A percentile compares a stretch with the other conserved stretches of the same genome.
Conservation (phyloP, 2,888 invertebrate species). For the Formica aserva region DNA sequence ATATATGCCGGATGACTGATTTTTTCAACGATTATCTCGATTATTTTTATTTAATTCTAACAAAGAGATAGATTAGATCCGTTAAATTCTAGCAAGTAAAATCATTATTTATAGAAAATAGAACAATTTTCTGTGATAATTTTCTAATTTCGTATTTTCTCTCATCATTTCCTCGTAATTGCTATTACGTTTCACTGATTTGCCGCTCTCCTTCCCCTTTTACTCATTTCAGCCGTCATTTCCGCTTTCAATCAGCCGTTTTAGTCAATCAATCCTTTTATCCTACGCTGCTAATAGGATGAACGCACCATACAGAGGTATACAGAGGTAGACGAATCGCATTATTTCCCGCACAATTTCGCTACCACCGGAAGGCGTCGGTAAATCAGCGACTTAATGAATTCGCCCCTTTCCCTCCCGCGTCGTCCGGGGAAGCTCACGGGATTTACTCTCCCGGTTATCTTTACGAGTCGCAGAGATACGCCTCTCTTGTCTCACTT, state of each 20-base stretch:
- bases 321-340: slow-evolving; percentile 43
- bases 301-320: slow-evolving; percentile 11
- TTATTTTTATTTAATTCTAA: slow-evolving; percentile 8
- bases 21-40: not conserved
- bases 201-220: slow-evolving; percentile 12
- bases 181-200: slow-evolving; percentile 34
- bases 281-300: slow-evolving; percentile 21
- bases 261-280: slow-evolving; percentile 52
- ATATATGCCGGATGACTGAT: not conserved
- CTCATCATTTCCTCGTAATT: slow-evolving; percentile 12
- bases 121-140: not conserved
- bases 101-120: not conserved
- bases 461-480: slow-evolving; percentile 83
- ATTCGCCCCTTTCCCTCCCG: slow-evolving; percentile 74
- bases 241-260: slow-evolving; percentile 48
- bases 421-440: slow-evolving; percentile 62
- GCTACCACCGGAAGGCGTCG: slow-evolving; percentile 82
- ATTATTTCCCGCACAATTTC: slow-evolving; percentile 74
- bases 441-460: slow-evolving; percentile 78
- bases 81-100: not conserved
- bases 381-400: slow-evolving; percentile 84
- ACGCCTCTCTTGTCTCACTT: slow-evolving; percentile 73
- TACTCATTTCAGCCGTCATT: slow-evolving; percentile 45
- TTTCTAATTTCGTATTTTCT: slow-evolving; percentile 20
- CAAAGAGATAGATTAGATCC: not conserved